Evolutionary conservation across 2,888 invertebrate genomes (phyloP).

Genomic region (Dynastes tityus): DNA sequence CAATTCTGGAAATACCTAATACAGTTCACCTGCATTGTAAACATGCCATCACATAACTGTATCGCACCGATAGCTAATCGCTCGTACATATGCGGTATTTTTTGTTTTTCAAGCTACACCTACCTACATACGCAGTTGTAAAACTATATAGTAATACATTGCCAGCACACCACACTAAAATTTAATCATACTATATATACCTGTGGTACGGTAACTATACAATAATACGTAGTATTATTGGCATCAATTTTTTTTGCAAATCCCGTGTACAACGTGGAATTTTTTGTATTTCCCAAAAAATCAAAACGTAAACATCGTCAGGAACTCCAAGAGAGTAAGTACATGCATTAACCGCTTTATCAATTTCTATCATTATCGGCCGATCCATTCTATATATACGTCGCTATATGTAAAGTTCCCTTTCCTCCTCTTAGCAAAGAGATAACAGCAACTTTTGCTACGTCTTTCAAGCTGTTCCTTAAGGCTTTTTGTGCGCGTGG

Average conservation of each 20-base stretch:
- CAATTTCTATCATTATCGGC: constrained; percentile 40
- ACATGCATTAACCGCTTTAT: constrained; percentile 39
- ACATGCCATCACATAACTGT: constrained; percentile 11
- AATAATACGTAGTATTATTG: too few species aligned
- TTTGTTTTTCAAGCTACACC: constrained; percentile 5
- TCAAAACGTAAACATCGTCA: background rate
- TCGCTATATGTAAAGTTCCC: constrained; percentile 18
- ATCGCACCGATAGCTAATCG: constrained; percentile 45
- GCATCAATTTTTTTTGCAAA: background rate
- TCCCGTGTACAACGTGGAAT: too few species aligned
- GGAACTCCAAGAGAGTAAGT: background rate
- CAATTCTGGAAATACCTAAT: constrained; percentile 19
- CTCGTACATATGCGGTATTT: constrained; percentile 19
- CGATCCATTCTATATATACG: constrained; percentile 1
- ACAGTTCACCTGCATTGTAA: constrained; percentile 15
- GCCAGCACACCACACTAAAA: constrained; percentile 20
- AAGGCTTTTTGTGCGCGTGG: constrained; percentile 25
- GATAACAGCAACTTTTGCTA: constrained; percentile 48
- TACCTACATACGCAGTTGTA: background rate
- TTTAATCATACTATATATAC: constrained; percentile 8
- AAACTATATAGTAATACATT: constrained; percentile 18
- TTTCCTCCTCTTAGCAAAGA: background rate
- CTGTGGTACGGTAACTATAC: background rate
- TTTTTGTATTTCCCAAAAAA: too few species aligned
- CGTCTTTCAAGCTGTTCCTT: constrained; percentile 42